Evolutionary conservation across 2,113 vertebrate genomes (phyloP).

Genomic region (Prunella fulvescens): DNA sequence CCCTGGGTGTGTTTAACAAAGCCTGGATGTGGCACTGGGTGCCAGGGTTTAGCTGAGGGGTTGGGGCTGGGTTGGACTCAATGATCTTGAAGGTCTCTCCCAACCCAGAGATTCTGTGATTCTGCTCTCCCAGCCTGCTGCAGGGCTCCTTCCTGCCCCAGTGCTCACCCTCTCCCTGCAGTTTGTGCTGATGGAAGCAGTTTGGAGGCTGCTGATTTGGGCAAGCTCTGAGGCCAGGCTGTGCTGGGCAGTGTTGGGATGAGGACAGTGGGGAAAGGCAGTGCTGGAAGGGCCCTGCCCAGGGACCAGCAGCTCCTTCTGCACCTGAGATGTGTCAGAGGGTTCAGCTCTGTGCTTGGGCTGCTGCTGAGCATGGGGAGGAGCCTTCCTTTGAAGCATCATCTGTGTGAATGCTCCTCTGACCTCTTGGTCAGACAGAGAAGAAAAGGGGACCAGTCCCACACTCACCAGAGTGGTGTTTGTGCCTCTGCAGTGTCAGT

Average conservation of each 20-base stretch:
- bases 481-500: background rate
- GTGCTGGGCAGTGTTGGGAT: fast-evolving
- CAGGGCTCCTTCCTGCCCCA: background rate
- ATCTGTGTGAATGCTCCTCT: fast-evolving
- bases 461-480: background rate
- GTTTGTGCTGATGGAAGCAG: background rate
- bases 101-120: too few relatives aligned
- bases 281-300: background rate
- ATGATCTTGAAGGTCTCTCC: too few relatives aligned
- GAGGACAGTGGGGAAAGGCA: background rate
- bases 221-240: background rate
- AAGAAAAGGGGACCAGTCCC: background rate
- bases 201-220: background rate
- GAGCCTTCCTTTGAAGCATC: background rate
- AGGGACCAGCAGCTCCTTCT: background rate
- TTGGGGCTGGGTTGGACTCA: too few relatives aligned
- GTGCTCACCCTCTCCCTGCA: background rate
- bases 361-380: background rate
- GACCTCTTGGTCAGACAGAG: fast-evolving
- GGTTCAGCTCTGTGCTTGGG: background rate
- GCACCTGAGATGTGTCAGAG: background rate
- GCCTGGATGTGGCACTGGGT: too few relatives aligned
- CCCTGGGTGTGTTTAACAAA: too few relatives aligned
- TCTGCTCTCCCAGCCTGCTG: background rate
- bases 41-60: too few relatives aligned